Evolutionary conservation across 2,888 invertebrate species (phyloP).

Genomic region (Phengaris alcon): DNA sequence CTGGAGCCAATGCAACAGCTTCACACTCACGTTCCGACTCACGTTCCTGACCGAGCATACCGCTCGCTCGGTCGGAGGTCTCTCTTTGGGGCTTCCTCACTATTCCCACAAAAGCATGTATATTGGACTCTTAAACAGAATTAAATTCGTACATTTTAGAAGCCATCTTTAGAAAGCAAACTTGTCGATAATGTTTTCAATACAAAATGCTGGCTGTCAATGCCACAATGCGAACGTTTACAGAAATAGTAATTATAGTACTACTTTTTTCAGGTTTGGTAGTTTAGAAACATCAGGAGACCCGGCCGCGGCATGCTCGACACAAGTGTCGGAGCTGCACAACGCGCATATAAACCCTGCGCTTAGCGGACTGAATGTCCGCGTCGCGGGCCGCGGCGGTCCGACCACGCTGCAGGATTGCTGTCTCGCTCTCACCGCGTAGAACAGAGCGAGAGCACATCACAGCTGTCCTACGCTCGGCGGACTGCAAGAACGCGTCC

Average conservation of each 20-base stretch:
- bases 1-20: no score
- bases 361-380: constrained; percentile 39
- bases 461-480: constrained; percentile 40
- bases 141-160: no score
- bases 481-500: constrained; percentile 42
- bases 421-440: constrained; percentile 38
- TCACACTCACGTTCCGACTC: no score
- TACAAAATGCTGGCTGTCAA: no score
- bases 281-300: constrained; percentile 78
- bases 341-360: constrained; percentile 77
- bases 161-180: no score
- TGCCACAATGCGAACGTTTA: no score
- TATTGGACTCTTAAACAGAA: no score
- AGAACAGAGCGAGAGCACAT: not conserved
- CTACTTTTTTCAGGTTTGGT: constrained; percentile 67
- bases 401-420: constrained; percentile 41
- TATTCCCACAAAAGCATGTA: no score
- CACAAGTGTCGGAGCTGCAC: constrained; percentile 81
- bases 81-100: no score
- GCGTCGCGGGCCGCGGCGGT: constrained; percentile 43
- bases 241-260: not conserved
- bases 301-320: constrained; percentile 81
- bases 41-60: no score
- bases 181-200: no score
- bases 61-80: no score